Conservation (phyloP, 1,140 invertebrate genomes). For the Saxidomus purpurata region DNA sequence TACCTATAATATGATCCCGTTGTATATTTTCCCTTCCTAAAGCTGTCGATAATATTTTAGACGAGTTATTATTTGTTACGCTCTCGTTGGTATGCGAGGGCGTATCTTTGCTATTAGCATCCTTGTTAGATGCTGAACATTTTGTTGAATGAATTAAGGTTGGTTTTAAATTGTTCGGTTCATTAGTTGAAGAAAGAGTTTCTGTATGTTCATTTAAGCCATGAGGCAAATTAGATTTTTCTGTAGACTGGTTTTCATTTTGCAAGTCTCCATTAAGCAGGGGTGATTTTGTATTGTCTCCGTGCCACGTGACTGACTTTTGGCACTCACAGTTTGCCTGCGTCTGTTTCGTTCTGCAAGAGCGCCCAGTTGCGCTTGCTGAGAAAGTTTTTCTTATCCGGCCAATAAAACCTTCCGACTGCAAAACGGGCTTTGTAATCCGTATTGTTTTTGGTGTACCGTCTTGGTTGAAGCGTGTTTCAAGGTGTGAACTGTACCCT, state of each 20-base stretch:
- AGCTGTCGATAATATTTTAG: not conserved
- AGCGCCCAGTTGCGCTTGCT: not conserved
- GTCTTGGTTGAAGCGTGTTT: constrained; percentile 81
- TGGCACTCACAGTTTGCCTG: constrained; percentile 37
- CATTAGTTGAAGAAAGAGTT: not conserved
- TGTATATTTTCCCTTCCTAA: not conserved
- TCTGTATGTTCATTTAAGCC: not conserved
- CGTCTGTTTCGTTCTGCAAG: constrained; percentile 49
- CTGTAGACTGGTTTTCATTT: not conserved
- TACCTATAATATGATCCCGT: not conserved
- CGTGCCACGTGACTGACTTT: not conserved
- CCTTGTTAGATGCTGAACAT: constrained; percentile 1
- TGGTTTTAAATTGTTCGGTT: constrained; percentile 6
- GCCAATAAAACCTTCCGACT: constrained; percentile 77
- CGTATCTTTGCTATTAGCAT: not conserved
- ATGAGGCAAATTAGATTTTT: not conserved
- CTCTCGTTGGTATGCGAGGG: not conserved
- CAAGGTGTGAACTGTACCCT: constrained; percentile 80
- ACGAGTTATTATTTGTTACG: not conserved
- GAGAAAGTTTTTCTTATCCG: constrained; percentile 74
- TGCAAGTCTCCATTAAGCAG: not conserved
- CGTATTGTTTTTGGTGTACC: constrained; percentile 79
- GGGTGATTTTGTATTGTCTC: not conserved
- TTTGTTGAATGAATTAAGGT: constrained; percentile 20
- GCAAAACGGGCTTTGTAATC: constrained; percentile 76